A percentile compares a stretch with the other conserved stretches of the same genome.
Evolutionary conservation across 2,113 vertebrate genomes (phyloP).

Genomic region (Aphelocoma coerulescens): DNA sequence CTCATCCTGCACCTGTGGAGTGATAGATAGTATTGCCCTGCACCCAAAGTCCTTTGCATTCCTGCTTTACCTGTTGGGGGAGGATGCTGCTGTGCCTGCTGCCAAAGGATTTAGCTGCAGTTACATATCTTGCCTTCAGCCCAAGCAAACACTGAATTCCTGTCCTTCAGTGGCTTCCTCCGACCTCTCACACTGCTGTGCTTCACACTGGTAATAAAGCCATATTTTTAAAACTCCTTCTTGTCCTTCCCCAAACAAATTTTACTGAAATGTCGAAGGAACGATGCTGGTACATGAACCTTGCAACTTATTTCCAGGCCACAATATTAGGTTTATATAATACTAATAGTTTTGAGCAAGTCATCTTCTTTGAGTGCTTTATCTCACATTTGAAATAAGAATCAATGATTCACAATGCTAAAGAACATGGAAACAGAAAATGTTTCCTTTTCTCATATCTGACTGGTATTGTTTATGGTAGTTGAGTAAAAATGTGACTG

Average conservation of each 20-base stretch:
- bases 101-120: neutral
- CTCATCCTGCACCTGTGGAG: neutral
- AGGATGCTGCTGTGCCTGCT: neutral
- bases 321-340: neutral
- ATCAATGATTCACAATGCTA: neutral
- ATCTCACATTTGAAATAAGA: neutral
- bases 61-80: neutral
- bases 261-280: neutral
- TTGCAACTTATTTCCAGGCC: neutral
- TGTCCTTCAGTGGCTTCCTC: neutral
- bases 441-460: neutral
- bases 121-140: neutral
- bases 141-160: neutral
- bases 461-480: neutral
- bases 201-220: neutral
- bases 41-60: neutral
- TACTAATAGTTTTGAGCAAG: neutral
- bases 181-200: neutral
- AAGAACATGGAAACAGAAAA: neutral
- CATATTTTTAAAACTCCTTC: neutral
- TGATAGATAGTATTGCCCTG: neutral
- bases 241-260: neutral
- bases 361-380: neutral
- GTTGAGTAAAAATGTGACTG: neutral
- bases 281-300: neutral